Evolutionary conservation across 53 echinoderm and acorn worm species (phyloP).

Genomic region (Holothuria scabra): DNA sequence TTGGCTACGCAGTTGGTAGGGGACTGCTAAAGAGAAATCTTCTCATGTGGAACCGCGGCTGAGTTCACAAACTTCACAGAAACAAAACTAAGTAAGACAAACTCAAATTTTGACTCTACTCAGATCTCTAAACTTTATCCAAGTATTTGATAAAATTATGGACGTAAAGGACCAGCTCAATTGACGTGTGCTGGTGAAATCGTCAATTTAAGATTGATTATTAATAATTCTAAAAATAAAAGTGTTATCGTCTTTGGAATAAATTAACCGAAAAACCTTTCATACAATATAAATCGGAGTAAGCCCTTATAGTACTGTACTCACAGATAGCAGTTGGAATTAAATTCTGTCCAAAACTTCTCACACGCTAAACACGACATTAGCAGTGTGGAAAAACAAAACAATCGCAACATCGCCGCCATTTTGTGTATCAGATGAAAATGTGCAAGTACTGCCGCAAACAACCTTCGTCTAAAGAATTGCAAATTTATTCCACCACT

Average conservation of each 20-base stretch:
- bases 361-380: neutral
- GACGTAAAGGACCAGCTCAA: too few species aligned
- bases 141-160: too few species aligned
- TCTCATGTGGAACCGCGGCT: too few species aligned
- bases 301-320: neutral
- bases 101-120: too few species aligned
- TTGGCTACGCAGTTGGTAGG: too few species aligned
- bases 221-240: neutral
- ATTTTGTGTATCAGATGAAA: neutral
- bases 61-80: too few species aligned
- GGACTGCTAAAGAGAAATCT: too few species aligned
- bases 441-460: too few species aligned
- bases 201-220: neutral
- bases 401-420: neutral
- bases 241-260: neutral
- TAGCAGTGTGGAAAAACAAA: neutral
- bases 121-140: too few species aligned
- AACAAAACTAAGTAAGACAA: too few species aligned
- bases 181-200: neutral
- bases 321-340: conserved; percentile 13
- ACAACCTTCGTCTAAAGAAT: too few species aligned
- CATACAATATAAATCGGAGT: neutral
- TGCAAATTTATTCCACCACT: too few species aligned
- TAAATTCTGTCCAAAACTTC: conserved; percentile 10
- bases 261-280: neutral